A percentile compares a stretch with the other conserved stretches of the same genome.
phyloP scores from a whole-genome alignment of 2,888 invertebrate species.

The Caenorhabditis wallacei region DNA sequence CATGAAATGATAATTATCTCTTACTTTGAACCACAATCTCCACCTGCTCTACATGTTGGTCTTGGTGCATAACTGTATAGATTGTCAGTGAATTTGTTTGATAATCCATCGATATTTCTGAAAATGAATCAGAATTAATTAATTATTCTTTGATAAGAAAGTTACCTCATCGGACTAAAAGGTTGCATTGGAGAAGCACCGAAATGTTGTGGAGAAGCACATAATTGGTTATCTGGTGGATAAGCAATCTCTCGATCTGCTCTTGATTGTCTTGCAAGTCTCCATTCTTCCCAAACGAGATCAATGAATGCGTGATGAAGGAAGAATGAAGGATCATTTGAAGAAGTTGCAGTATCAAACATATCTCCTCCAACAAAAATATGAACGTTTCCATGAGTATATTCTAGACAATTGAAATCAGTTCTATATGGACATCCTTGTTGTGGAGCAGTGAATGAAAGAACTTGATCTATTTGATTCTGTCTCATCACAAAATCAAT shows the following conservation, averaged over 20 bases:
- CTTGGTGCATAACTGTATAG: constrained; percentile 78
- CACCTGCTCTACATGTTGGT: constrained; percentile 74
- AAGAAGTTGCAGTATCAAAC: constrained; percentile 76
- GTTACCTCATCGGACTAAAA: constrained; percentile 69
- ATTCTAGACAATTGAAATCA: constrained; percentile 76
- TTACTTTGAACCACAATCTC: constrained; percentile 69
- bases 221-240: constrained; percentile 76
- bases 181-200: constrained; percentile 70
- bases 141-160: not conserved
- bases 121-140: not conserved
- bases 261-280: constrained; percentile 62
- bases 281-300: constrained; percentile 82
- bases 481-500: constrained; percentile 76
- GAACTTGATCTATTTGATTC: constrained; percentile 75
- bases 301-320: constrained; percentile 84
- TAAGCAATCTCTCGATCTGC: constrained; percentile 70
- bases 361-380: constrained; percentile 79
- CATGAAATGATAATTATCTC: not conserved
- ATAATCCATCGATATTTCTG: constrained; percentile 78
- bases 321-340: constrained; percentile 84
- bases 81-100: constrained; percentile 80
- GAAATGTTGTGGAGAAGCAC: constrained; percentile 77
- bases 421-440: constrained; percentile 74
- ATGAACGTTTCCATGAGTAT: constrained; percentile 79
- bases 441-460: constrained; percentile 79